A percentile compares a stretch with the other conserved stretches of the same genome.
Conservation (phyloP, 2,888 invertebrate genomes). For the Ceramica pisi region DNA sequence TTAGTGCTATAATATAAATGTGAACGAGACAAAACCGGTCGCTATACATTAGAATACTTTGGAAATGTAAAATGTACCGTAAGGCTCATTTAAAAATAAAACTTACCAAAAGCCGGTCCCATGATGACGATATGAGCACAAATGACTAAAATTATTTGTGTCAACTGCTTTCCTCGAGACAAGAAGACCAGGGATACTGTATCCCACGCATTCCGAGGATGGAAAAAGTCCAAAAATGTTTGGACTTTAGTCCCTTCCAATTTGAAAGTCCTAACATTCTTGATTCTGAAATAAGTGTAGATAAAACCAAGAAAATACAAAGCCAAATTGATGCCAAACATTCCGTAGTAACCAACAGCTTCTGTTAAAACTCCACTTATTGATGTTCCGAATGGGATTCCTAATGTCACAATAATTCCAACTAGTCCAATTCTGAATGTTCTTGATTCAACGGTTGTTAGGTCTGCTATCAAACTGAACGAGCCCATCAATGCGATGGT, state of each 20-base stretch:
- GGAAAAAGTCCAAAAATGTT: slow-evolving; percentile 79
- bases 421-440: slow-evolving; percentile 92
- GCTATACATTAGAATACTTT: no score
- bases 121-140: slow-evolving; percentile 84
- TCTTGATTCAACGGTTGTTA: slow-evolving; percentile 90
- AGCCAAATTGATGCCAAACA: slow-evolving; percentile 79
- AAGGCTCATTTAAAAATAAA: slow-evolving; percentile 9
- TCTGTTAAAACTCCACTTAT: slow-evolving; percentile 89
- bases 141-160: slow-evolving; percentile 81
- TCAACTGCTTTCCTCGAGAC: slow-evolving; percentile 72
- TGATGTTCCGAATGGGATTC: slow-evolving; percentile 87
- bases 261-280: slow-evolving; percentile 78
- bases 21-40: slow-evolving; percentile 1
- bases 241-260: slow-evolving; percentile 73
- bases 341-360: slow-evolving; percentile 85
- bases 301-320: slow-evolving; percentile 81
- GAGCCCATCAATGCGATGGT: slow-evolving; percentile 91
- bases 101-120: slow-evolving; percentile 86
- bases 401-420: slow-evolving; percentile 88
- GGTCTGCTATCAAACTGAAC: slow-evolving; percentile 91
- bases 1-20: not conserved
- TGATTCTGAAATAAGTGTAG: slow-evolving; percentile 80
- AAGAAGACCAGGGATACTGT: slow-evolving; percentile 83
- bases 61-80: not conserved
- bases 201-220: slow-evolving; percentile 83